A percentile compares a stretch with the other conserved stretches of the same genome.
Conservation (phyloP, 2,797 vertebrate species). For the Dendrocincla tyrannina region DNA sequence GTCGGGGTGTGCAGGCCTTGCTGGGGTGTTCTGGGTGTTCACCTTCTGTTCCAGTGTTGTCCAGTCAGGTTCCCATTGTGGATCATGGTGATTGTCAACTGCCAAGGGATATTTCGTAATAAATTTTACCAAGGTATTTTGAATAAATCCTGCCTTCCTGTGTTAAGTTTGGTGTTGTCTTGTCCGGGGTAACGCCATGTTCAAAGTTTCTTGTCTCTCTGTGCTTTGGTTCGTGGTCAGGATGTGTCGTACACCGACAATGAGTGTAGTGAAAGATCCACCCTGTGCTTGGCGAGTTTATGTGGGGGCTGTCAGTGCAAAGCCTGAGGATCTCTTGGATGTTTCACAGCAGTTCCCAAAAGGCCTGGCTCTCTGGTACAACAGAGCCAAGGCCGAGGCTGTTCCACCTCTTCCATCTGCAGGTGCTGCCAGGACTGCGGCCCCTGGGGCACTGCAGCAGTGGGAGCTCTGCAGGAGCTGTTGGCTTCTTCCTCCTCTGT, state of each 20-base stretch:
- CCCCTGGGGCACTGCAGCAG: background rate
- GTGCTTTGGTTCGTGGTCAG: background rate
- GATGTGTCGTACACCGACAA: rapidly evolving
- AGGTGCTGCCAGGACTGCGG: background rate
- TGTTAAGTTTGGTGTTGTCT: background rate
- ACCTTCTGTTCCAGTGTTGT: background rate
- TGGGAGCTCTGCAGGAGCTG: background rate
- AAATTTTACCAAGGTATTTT: constrained; percentile 1
- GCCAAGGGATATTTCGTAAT: constrained; percentile 40
- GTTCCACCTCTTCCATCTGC: rapidly evolving
- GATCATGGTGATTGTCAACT: background rate
- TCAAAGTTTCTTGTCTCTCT: background rate
- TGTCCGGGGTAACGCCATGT: background rate
- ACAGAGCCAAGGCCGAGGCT: rapidly evolving
- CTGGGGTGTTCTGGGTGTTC: background rate
- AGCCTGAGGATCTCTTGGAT: background rate
- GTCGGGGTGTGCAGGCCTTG: background rate
- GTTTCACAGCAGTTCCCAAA: background rate
- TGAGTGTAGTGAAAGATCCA: background rate
- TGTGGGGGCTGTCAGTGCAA: background rate
- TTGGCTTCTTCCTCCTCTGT: background rate
- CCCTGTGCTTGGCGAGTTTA: background rate
- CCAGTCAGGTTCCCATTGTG: background rate
- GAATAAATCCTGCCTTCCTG: background rate
- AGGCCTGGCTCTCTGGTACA: background rate